Base-by-base conservation (phyloP, 2,888 invertebrate genomes). In the Zelleria hepariella region DNA sequence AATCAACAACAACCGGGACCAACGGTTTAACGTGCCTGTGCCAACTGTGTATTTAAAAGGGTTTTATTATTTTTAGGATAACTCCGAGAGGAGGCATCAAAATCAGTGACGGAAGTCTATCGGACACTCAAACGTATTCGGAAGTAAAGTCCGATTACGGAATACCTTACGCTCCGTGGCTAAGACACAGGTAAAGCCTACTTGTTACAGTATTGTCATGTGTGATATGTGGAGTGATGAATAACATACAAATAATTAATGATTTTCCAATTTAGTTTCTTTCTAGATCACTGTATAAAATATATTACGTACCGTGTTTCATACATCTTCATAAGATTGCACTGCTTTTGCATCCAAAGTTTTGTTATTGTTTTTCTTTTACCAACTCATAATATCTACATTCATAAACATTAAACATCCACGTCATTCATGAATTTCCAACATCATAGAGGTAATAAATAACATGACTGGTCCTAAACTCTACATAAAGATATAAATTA, bases 151-250 rank as follows among this genome's bases (percentile, higher is more conserved):
- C 95, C 48, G 95, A 94, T 72, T 95, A 94, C 73, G 93, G 94
- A 58, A 94, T 95, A 71, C 94, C 94, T 0, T 96, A 96, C 74
- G 94, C 94, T 21, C 94, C 95, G 64, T 96, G 96, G 96, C 89
- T 96, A 71, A 92, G 96, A 76, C 96, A 96, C 82, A 96, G 96
- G 91, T 92, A 84, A 72, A 61, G 4, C 15, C 10, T 68, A 56
- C 27, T 48, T 18, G 5, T 48, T 49, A 25, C 27, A n/a, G 3
- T 5, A 4, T 20, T 8, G 20, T 32, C 20, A 32, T 10, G 21
- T 51, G 51, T 51, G 51, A 23, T 20, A 10, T 51, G 51, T 20
- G 20, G 20, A 51, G 20, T 51, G 51, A 51, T 51, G 10, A 51
- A 42, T 42, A 42, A 42, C 32, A 42, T 42, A 42, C n/a, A n/a